Evolutionary conservation across 2,888 invertebrate species (phyloP).

Genomic region (Hipparchia sbordonii): DNA sequence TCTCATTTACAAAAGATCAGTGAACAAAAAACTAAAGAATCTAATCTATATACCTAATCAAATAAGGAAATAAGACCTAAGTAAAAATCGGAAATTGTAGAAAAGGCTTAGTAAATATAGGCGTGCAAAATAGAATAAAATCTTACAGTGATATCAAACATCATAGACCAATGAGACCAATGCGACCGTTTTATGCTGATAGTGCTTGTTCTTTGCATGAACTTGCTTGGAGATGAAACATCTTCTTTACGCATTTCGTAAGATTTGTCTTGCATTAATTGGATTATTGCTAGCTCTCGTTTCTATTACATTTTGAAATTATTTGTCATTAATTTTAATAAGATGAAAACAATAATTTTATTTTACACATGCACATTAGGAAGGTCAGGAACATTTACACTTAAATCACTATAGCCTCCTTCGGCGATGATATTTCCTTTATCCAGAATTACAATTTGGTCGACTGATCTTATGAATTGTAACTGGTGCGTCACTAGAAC

Average conservation of each 20-base stretch:
- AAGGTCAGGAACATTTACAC: constrained; percentile 51
- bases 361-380: background rate
- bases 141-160: constrained; percentile 60
- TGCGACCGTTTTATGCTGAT: constrained; percentile 58
- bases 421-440: constrained; percentile 65
- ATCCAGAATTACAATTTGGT: constrained; percentile 79
- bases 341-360: background rate
- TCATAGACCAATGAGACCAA: constrained; percentile 58
- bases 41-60: too few species aligned
- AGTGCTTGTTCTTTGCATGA: constrained; percentile 54
- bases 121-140: background rate
- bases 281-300: constrained; percentile 63
- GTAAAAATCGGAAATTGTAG: background rate
- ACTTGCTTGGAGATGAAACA: constrained; percentile 34
- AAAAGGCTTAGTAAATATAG: background rate
- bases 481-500: constrained; percentile 93
- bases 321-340: background rate
- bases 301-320: constrained; percentile 48
- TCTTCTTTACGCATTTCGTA: constrained; percentile 66
- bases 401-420: constrained; percentile 65
- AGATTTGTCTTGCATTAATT: constrained; percentile 64
- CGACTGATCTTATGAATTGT: constrained; percentile 88
- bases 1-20: background rate
- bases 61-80: too few species aligned
- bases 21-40: background rate